Base-by-base conservation (phyloP, 2,888 invertebrate species). In the Reticulitermes lucifugus region DNA sequence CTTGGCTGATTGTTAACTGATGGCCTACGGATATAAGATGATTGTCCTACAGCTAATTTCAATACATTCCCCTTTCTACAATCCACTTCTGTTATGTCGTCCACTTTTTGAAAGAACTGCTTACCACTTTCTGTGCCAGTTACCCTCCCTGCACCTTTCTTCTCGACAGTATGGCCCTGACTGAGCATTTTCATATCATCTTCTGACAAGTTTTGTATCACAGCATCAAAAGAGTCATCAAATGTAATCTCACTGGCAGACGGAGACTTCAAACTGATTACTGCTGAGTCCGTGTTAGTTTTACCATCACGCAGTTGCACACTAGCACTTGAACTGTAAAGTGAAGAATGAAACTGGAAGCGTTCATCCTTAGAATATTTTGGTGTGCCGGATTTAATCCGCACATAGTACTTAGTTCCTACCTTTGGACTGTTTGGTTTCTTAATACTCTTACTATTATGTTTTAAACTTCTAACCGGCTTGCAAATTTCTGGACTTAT, bases 201-300 rank as follows among this genome's bases (percentile, higher is more conserved):
- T 18, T 85, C 85, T 41, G 77, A 73, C 25, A 85, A 85, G 14
- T 46, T 82, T 25, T 75, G 41, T 43, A 85, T 77, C 71, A 77
- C 75, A 43, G 55, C 77, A 75, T 85, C 85, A 73, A 82, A 85
- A 22, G 85, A 85, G 65, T 85, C 85, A 43, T 85, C 60, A 43
- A 71, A 71, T 12, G 25, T 59, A 73, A 73, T n/a, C 25, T 60
- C 79, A 65, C 25, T 65, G n/a, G n/a, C 12, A 25, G 9, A 4
- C 7, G 65, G 9, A 9, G 25, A 12, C 25, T 25, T 25, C n/a
- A 10, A 65, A 65, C 12, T 25, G 6, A n/a, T 60, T 65, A 25
- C 14, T 5, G 25, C 65, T 6, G 25, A 65, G 1, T n/a, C 65
- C 7, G 25, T 25, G 25, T 65, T 65, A 25, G 25, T 65, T n/a